phyloP scores from a whole-genome alignment of 2,113 vertebrate species.

The Pteropus alecto region DNA sequence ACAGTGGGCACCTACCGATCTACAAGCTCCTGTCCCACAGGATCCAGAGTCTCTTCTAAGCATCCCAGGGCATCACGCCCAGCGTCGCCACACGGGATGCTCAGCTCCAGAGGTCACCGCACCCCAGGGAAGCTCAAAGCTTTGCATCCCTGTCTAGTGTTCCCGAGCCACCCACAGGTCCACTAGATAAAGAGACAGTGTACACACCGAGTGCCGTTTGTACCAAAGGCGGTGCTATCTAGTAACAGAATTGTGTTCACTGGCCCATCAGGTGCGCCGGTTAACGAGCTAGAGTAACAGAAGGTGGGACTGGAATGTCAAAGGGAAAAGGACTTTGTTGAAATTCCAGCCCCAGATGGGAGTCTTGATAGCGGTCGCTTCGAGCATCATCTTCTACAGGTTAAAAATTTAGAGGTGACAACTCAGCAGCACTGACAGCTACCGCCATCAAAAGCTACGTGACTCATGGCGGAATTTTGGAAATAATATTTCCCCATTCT shows the following conservation, averaged over 20 bases:
- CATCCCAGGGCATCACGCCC: background rate
- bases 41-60: background rate
- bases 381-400: background rate
- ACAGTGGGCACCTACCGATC: too few relatives aligned
- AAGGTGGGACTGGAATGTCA: background rate
- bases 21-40: background rate
- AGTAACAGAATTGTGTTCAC: background rate
- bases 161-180: background rate
- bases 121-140: background rate
- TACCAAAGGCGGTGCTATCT: fast-evolving
- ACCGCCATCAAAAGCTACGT: background rate
- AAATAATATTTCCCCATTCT: background rate
- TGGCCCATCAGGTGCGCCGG: background rate
- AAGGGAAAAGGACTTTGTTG: background rate
- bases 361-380: background rate
- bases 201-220: background rate
- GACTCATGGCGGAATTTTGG: background rate
- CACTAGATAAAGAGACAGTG: background rate
- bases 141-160: background rate
- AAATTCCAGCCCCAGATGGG: background rate
- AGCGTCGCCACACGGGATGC: background rate
- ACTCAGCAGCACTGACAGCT: background rate
- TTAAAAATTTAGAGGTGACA: background rate
- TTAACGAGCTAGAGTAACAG: background rate
- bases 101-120: background rate